Evolutionary conservation across 2,113 vertebrate species (phyloP), one percentile per base, ranked within the genome.

Genomic region (Gadus chalcogrammus): DNA sequence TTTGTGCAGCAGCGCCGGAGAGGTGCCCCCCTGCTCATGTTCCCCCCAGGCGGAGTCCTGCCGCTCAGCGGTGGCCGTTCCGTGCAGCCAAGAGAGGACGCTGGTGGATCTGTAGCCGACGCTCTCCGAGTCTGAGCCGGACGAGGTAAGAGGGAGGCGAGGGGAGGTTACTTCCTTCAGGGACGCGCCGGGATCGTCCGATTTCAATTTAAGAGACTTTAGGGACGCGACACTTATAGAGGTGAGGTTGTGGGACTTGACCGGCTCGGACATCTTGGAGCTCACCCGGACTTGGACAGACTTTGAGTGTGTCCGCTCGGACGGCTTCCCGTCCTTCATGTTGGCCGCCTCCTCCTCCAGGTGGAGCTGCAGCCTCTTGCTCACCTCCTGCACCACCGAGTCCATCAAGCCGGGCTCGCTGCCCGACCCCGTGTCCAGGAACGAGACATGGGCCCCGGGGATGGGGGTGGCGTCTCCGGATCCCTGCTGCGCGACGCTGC

Each of bases 321-420:
- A 24, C 1, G 0, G 61, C 24, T 75, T 68, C n/a, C 58, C 58
- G 0, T 66, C 66, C 5, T 65, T 75, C 15, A 20, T 12, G 4
- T 69, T 59, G 22, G 64, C 9, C 9, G 42, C 76, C 77, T 88
- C 84, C 1, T 91, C 84, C 1, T 91, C 84, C 70, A 92, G 67
- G 69, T 82, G 75, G 63, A 89, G 82, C 5, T 77, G 76, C 62
- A 92, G 79, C 74, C 88, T 88, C 81, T 78, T 90, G 68, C 75
- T 85, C 0, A 85, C 88, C 68, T 91, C 89, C 5, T 74, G 76
- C 70, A 88, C 88, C 53, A 91, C 79, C 0, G 79, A 74, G 2
- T 90, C 76, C 0, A 81, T 0, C 7, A 89, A 86, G 13, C 76
- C 53, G 0, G 66, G 27, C 6, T 58, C 0, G 22, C 16, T 13